Percentiles rank a stretch among this genome's conserved stretches.
These are phyloP conservation scores for Drosophila serrata DNA, from an alignment of 1,140 invertebrate species.

Conservation along the genomic window DNA sequence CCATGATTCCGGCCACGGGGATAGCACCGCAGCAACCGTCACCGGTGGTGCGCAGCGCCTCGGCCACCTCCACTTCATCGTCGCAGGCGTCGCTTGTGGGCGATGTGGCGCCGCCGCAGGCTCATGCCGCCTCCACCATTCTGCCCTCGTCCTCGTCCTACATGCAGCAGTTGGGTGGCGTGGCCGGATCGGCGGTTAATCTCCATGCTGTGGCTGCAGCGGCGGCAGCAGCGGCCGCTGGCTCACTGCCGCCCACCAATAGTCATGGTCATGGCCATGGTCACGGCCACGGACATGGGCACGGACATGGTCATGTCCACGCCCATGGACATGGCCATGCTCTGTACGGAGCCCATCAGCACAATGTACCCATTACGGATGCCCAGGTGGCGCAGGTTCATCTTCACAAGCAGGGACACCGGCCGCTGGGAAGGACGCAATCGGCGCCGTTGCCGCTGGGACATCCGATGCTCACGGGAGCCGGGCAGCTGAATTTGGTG, in stretches of 20 bases:
- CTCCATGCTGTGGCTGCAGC: constrained; percentile 68
- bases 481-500: constrained; percentile 71
- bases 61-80: constrained; percentile 80
- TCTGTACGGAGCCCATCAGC: constrained; percentile 36
- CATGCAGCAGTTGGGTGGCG: constrained; percentile 54
- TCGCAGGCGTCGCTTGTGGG: constrained; percentile 77
- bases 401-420: constrained; percentile 90
- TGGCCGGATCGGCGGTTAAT: constrained; percentile 62
- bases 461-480: constrained; percentile 94
- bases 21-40: constrained; percentile 74
- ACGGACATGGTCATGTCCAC: constrained; percentile 12
- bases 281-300: constrained; percentile 23
- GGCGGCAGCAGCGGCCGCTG: constrained; percentile 56
- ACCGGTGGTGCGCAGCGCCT: constrained; percentile 77
- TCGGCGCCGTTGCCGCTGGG: constrained; percentile 97
- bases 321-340: constrained; percentile 8
- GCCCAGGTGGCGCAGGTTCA: constrained; percentile 89
- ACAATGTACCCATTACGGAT: constrained; percentile 85
- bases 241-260: constrained; percentile 54
- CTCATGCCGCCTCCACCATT: constrained; percentile 75
- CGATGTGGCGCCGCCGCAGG: constrained; percentile 79
- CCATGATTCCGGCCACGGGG: constrained; percentile 72
- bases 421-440: constrained; percentile 96
- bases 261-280: constrained; percentile 44
- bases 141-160: constrained; percentile 71